These are phyloP conservation scores for Nysson spinosus DNA, from an alignment of 2,888 invertebrate species.

Conservation along the genomic window DNA sequence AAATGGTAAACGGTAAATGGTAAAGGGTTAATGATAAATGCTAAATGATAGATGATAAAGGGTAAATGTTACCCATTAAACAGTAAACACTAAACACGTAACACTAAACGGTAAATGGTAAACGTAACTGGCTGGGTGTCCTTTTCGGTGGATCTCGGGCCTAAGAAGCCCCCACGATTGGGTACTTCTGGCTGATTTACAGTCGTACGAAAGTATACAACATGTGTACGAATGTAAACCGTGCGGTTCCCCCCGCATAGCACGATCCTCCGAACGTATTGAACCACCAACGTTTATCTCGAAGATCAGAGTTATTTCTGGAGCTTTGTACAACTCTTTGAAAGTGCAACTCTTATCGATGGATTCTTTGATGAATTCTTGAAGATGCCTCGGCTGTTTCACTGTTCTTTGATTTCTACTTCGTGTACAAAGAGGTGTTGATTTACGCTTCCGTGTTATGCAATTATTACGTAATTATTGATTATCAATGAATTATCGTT, in stretches of 20 bases:
- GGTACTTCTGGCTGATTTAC: slow-evolving; percentile 70
- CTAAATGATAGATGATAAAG: too few species aligned
- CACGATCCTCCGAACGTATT: slow-evolving; percentile 51
- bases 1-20: too few species aligned
- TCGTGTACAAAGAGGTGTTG: too few species aligned
- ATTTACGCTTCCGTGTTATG: too few species aligned
- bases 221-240: slow-evolving; percentile 69
- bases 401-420: background rate
- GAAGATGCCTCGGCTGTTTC: background rate
- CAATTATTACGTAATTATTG: background rate
- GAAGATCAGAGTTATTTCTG: slow-evolving; percentile 54
- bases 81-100: too few species aligned
- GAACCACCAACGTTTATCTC: slow-evolving; percentile 28
- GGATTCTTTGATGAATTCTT: too few species aligned
- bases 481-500: background rate
- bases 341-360: slow-evolving; percentile 26
- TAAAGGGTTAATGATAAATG: too few species aligned
- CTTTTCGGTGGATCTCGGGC: slow-evolving; percentile 58
- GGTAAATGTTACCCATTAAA: too few species aligned
- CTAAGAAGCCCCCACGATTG: slow-evolving; percentile 50
- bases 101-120: slow-evolving; percentile 34
- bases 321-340: slow-evolving; percentile 20
- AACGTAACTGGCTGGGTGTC: slow-evolving; percentile 37
- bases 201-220: slow-evolving; percentile 66
- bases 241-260: slow-evolving; percentile 57